A percentile compares a stretch with the other conserved stretches of the same genome.
These are phyloP conservation scores for Pandemis corylana DNA, from an alignment of 2,888 invertebrate genomes.

Conservation along the genomic window DNA sequence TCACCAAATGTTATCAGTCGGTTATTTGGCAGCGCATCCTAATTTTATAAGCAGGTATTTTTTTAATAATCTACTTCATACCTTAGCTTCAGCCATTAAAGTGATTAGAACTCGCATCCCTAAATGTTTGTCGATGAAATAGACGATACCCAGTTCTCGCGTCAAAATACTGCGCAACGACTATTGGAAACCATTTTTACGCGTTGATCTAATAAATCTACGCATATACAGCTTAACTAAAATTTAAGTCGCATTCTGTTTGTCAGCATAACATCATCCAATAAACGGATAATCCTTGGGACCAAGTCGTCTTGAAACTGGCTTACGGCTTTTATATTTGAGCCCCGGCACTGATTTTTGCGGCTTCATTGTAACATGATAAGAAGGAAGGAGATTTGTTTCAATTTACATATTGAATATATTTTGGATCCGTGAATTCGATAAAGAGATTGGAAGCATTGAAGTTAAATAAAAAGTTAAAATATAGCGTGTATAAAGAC, in stretches of 20 bases:
- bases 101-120: no score
- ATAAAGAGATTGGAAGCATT: not conserved
- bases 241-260: not conserved
- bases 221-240: not conserved
- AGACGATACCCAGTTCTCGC: no score
- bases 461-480: not conserved
- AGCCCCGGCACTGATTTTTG: slow-evolving; percentile 31
- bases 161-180: no score
- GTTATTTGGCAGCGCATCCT: no score
- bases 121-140: no score
- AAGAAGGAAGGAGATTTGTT: slow-evolving; percentile 27
- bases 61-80: no score
- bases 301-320: slow-evolving; percentile 12
- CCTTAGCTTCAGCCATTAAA: no score
- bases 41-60: no score
- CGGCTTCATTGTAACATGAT: slow-evolving; percentile 36
- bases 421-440: not conserved
- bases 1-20: no score
- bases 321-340: slow-evolving; percentile 15
- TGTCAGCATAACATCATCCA: slow-evolving; percentile 25
- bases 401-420: slow-evolving; percentile 33
- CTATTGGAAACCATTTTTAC: no score
- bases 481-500: no score
- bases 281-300: slow-evolving; percentile 17
- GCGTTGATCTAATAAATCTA: not conserved